These are phyloP conservation scores for Netelia inedita DNA, from an alignment of 2,888 invertebrate genomes.

Conservation along the genomic window DNA sequence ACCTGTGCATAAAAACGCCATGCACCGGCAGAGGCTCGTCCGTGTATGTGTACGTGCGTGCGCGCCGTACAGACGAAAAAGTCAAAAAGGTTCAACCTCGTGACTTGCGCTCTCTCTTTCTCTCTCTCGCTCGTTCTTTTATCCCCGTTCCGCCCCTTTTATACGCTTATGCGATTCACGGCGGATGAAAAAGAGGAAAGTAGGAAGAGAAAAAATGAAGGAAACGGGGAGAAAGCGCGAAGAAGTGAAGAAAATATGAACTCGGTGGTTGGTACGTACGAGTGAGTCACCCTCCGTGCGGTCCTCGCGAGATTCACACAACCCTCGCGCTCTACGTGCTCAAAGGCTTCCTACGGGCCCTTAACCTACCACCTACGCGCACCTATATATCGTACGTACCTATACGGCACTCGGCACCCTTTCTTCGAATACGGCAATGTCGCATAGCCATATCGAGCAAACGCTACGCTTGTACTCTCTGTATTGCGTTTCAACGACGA, in stretches of 20 bases:
- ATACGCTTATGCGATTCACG: neutral
- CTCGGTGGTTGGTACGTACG: slow-evolving; percentile 25
- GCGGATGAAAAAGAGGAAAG: slow-evolving; percentile 2
- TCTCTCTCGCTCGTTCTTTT: neutral
- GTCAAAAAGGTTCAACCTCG: slow-evolving; percentile 58
- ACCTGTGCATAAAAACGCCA: slow-evolving; percentile 43
- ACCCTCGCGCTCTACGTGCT: slow-evolving; percentile 22
- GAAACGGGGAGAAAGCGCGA: slow-evolving; percentile 16
- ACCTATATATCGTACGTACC: slow-evolving; percentile 14
- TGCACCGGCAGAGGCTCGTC: neutral
- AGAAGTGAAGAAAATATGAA: slow-evolving; percentile 66
- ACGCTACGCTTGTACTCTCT: neutral
- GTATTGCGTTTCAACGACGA: slow-evolving; percentile 35
- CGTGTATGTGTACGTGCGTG: neutral
- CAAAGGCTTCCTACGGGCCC: slow-evolving; percentile 58
- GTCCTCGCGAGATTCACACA: slow-evolving; percentile 23
- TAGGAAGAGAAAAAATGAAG: slow-evolving; percentile 8
- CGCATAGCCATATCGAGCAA: neutral
- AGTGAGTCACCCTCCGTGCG: slow-evolving; percentile 2
- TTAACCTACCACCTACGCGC: slow-evolving; percentile 53
- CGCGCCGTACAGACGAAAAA: slow-evolving; percentile 45
- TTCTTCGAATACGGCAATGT: slow-evolving; percentile 9
- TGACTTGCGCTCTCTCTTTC: slow-evolving; percentile 28
- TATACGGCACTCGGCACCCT: slow-evolving; percentile 9
- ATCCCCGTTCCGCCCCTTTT: neutral